Conservation (phyloP, 1,140 invertebrate species). For the Drosophila pseudoobscura region DNA sequence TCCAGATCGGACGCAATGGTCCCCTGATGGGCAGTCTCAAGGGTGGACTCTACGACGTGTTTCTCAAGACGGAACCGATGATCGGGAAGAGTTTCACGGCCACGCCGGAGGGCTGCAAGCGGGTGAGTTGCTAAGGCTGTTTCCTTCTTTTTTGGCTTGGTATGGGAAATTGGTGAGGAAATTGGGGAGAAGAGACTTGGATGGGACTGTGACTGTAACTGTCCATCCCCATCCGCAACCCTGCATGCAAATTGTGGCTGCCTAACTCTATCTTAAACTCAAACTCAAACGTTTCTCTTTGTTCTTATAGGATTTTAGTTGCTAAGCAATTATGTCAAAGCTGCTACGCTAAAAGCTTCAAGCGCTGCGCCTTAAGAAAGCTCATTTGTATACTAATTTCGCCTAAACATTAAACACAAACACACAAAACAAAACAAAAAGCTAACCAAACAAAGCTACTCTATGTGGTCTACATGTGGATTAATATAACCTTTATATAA, state of each 20-base stretch:
- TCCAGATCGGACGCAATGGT: constrained; percentile 88
- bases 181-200: constrained; percentile 4
- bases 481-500: constrained; percentile 49
- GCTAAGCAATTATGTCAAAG: constrained; percentile 78
- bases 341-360: constrained; percentile 71
- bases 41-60: constrained; percentile 80
- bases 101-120: constrained; percentile 82
- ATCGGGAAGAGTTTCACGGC: constrained; percentile 83
- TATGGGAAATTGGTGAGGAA: background rate
- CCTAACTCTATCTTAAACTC: constrained; percentile 50
- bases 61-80: constrained; percentile 83
- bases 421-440: constrained; percentile 32
- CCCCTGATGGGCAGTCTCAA: constrained; percentile 84
- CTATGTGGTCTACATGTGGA: constrained; percentile 80
- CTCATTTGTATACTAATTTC: constrained; percentile 82
- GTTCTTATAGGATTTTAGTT: constrained; percentile 83
- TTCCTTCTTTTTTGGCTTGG: constrained; percentile 1
- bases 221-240: background rate
- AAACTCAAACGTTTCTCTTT: constrained; percentile 71
- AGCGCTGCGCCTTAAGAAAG: constrained; percentile 72
- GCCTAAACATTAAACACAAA: constrained; percentile 40
- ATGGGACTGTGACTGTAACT: constrained; percentile 2
- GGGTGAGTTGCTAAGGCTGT: constrained; percentile 74
- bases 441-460: constrained; percentile 74
- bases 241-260: constrained; percentile 55